Evolutionary conservation across 2,797 vertebrate species (phyloP).

Genomic region (Hephaestus fuliginosus): DNA sequence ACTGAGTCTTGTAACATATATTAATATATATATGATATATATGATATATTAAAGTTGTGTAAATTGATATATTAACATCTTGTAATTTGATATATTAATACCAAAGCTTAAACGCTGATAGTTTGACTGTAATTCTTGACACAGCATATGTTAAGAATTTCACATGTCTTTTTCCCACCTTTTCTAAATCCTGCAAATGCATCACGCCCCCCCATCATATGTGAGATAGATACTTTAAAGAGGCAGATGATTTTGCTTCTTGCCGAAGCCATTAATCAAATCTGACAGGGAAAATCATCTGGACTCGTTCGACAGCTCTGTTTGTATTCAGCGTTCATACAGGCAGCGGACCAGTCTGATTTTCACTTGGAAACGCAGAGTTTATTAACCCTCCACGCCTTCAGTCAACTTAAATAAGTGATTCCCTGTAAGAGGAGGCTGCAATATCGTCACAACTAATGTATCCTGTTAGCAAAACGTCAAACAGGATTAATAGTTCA

Average conservation of each 20-base stretch:
- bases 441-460: not conserved
- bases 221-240: conserved; percentile 6
- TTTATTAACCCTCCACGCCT: conserved; percentile 40
- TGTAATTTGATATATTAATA: not conserved
- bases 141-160: not conserved
- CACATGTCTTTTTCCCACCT: conserved; percentile 1
- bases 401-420: conserved; percentile 28
- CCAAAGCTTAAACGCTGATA: not conserved
- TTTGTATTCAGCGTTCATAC: conserved; percentile 29
- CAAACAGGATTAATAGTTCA: not conserved
- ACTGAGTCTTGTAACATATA: too few species aligned
- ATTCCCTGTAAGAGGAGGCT: not conserved
- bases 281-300: conserved; percentile 39
- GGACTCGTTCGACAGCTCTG: conserved; percentile 39
- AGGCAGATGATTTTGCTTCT: conserved; percentile 41
- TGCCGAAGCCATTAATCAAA: conserved; percentile 56
- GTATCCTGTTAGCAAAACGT: conserved; percentile 15
- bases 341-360: conserved; percentile 32
- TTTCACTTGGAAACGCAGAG: not conserved
- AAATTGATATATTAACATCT: too few species aligned
- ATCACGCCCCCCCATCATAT: conserved; percentile 11
- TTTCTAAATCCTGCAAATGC: conserved; percentile 8
- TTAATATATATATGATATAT: too few species aligned
- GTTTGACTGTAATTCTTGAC: not conserved
- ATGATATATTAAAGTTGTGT: too few species aligned